Evolutionary conservation across 2,888 invertebrate genomes (phyloP).

Genomic region (Tetheella fluctuosa): DNA sequence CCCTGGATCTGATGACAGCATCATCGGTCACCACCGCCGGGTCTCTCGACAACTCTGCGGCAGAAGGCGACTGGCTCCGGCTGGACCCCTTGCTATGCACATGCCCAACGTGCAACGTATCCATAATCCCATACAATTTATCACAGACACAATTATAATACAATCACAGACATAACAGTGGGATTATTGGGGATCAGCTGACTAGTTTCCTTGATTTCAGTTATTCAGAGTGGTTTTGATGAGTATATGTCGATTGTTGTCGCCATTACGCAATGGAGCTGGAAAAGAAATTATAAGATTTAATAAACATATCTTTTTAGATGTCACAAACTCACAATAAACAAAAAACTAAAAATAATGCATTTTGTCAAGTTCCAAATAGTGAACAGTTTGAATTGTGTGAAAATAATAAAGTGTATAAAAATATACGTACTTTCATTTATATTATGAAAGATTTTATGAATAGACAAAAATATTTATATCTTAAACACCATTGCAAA

Average conservation of each 20-base stretch:
- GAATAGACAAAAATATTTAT: no score
- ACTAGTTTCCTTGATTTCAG: neutral
- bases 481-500: neutral
- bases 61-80: constrained; percentile 85
- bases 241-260: constrained; percentile 13
- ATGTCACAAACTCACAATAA: no score
- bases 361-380: no score
- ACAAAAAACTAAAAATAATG: no score
- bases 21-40: constrained; percentile 73
- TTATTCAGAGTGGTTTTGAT: constrained; percentile 29
- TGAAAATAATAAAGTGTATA: no score
- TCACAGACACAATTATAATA: constrained; percentile 18
- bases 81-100: constrained; percentile 85
- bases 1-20: constrained; percentile 73
- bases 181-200: neutral
- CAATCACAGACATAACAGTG: constrained; percentile 13
- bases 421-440: no score
- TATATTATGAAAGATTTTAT: neutral
- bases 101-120: constrained; percentile 74
- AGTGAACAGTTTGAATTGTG: no score
- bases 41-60: constrained; percentile 75
- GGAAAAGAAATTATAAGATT: neutral
- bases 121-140: constrained; percentile 53
- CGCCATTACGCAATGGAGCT: neutral
- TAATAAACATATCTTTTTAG: neutral